These are phyloP conservation scores for Penaeus chinensis DNA, from an alignment of 1,140 invertebrate genomes.

Conservation along the genomic window DNA sequence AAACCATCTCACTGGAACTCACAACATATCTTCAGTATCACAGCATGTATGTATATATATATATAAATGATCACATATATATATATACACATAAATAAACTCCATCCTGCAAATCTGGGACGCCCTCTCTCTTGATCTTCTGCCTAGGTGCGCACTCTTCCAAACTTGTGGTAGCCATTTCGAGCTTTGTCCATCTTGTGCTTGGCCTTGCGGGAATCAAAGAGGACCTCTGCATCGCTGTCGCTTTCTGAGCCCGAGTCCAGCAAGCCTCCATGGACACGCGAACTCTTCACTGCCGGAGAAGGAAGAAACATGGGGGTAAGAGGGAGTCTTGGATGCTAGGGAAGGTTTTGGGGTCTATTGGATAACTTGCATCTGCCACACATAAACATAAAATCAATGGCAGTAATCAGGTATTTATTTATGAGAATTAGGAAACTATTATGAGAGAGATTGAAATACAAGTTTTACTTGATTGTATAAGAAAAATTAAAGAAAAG, in stretches of 20 bases:
- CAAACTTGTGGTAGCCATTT: conserved; percentile 48
- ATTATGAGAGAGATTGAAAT: too few species aligned
- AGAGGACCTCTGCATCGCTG: conserved; percentile 57
- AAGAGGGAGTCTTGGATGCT: neutral
- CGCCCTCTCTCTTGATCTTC: neutral
- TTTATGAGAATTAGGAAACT: too few species aligned
- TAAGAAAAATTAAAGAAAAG: too few species aligned
- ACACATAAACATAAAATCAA: too few species aligned
- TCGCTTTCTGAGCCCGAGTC: conserved; percentile 56
- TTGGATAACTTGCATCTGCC: neutral
- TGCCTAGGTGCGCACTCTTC: conserved; percentile 40
- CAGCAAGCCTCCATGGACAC: conserved; percentile 43
- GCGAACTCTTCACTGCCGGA: conserved; percentile 40
- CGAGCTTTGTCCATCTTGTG: conserved; percentile 42
- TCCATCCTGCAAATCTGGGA: neutral
- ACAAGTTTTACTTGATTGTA: too few species aligned
- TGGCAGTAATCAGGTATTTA: too few species aligned
- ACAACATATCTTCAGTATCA: too few species aligned
- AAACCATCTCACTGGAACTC: too few species aligned
- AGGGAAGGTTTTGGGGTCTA: neutral
- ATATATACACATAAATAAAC: neutral
- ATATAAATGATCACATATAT: neutral
- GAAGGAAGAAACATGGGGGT: neutral
- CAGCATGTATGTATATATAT: too few species aligned
- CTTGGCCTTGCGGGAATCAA: conserved; percentile 53